Base-by-base conservation (phyloP, 1,140 invertebrate species). In the Drosophila erecta region DNA sequence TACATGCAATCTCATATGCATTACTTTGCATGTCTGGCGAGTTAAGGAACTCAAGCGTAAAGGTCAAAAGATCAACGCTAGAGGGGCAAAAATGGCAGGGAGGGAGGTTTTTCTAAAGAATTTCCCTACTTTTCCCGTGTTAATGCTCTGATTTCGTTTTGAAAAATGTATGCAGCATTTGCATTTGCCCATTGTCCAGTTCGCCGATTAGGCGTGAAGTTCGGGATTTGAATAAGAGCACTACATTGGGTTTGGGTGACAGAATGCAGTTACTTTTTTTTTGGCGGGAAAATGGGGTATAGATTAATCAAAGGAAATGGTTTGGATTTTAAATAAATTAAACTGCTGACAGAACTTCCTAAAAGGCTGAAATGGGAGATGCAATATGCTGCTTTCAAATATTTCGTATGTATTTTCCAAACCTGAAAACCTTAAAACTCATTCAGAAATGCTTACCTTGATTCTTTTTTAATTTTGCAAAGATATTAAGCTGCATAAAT, bases 1-100 rank as follows among this genome's bases (percentile, higher is more conserved):
- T 33, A 47, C 40, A 60, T 86, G 81, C 81, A 85, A 64, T 60
- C 83, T 86, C 83, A 76, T 79, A 72, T 87, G 84, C 84, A 89
- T 87, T 87, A 87, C 89, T 87, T 87, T 87, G 84, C 84, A 89
- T 87, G 84, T 89, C 84, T 83, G 79, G 66, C 84, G 84, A 87
- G 81, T 83, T 74, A 67, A 57, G 79, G 61, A 71, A 74, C 78
- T 87, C 84, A 84, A 53, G 79, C 84, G 79, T 70, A 84, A 87
- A 87, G 84, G 84, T 87, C 84, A 87, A 87, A 85, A 89, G 84
- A 87, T 89, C 84, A 87, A 69, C 76, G 84, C 83, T 74, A 43
- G 69, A n/a, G 27, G 37, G 44, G 57, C 22, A 12, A 30, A 55
- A 14, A 30, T 15, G 11, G 10, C 47, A 11, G 14, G 64, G 46